phyloP scores from a whole-genome alignment of 2,888 invertebrate species.

The Chalcosyrphus nemorum region DNA sequence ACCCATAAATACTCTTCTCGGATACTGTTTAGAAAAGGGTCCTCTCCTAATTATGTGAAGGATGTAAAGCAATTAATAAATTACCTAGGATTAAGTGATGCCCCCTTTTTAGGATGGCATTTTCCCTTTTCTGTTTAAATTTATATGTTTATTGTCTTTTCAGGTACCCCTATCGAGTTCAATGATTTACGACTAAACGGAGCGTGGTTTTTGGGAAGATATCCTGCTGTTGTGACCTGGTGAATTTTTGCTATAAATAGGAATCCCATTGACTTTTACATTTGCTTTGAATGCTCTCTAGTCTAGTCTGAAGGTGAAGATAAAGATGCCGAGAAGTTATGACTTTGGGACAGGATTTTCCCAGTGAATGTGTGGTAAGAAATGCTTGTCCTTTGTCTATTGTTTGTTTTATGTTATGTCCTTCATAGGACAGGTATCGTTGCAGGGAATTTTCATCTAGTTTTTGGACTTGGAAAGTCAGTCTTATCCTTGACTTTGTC shows the following conservation, averaged over 20 bases:
- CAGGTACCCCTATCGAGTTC: conserved; percentile 31
- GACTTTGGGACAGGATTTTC: conserved; percentile 12
- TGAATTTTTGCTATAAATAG: conserved; percentile 55
- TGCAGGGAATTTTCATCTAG: no score
- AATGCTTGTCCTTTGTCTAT: no score
- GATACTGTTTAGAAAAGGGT: conserved; percentile 34
- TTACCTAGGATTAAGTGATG: conserved; percentile 59
- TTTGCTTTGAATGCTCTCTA: conserved; percentile 36
- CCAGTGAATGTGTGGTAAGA: conserved; percentile 1
- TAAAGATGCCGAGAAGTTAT: conserved; percentile 49
- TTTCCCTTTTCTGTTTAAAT: conserved; percentile 44
- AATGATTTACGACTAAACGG: conserved; percentile 38
- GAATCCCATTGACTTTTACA: conserved; percentile 63
- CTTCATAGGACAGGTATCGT: no score
- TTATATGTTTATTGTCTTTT: conserved; percentile 45
- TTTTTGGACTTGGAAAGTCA: no score
- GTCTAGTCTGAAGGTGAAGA: no score
- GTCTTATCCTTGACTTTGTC: no score
- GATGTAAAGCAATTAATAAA: conserved; percentile 70
- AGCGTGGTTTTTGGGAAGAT: neutral
- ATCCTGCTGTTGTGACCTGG: conserved; percentile 51
- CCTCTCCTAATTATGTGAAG: conserved; percentile 65
- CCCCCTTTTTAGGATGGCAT: conserved; percentile 45
- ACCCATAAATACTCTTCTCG: conserved; percentile 27
- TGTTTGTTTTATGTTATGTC: no score